A percentile compares a stretch with the other conserved stretches of the same genome.
Conservation (phyloP, 2,113 vertebrate genomes). For the Ploceus nigricollis region DNA sequence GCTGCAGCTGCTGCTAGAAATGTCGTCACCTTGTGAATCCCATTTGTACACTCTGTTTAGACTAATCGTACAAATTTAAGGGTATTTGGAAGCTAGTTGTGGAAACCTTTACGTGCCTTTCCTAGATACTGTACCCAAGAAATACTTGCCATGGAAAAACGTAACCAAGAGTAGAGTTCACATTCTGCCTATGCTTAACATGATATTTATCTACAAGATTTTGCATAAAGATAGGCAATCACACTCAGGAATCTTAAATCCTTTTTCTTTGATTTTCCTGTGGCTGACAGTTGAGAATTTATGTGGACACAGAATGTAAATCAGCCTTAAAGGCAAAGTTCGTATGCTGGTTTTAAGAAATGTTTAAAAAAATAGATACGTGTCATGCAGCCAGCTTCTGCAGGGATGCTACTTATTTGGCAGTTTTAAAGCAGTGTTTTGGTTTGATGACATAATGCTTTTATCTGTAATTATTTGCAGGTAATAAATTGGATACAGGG, state of each 20-base stretch:
- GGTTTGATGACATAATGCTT: neutral
- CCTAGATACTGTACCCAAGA: neutral
- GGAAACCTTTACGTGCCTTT: neutral
- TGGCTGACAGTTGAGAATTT: neutral
- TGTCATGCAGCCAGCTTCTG: neutral
- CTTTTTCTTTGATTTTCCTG: neutral
- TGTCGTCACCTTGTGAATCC: neutral
- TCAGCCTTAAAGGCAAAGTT: neutral
- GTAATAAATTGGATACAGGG: neutral
- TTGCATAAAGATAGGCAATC: neutral
- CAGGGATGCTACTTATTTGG: neutral
- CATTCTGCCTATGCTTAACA: neutral
- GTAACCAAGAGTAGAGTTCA: neutral
- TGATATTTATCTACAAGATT: neutral
- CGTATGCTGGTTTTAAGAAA: neutral
- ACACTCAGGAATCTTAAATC: neutral
- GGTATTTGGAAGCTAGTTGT: neutral
- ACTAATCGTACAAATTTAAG: neutral
- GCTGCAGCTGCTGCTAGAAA: constrained; percentile 24
- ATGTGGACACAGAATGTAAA: neutral
- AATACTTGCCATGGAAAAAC: neutral
- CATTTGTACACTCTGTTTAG: neutral
- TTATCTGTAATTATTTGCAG: neutral
- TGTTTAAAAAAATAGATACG: neutral
- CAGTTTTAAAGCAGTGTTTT: neutral